These are phyloP conservation scores for Acrocephalus arundinaceus DNA, from an alignment of 2,113 vertebrate genomes.

Conservation along the genomic window DNA sequence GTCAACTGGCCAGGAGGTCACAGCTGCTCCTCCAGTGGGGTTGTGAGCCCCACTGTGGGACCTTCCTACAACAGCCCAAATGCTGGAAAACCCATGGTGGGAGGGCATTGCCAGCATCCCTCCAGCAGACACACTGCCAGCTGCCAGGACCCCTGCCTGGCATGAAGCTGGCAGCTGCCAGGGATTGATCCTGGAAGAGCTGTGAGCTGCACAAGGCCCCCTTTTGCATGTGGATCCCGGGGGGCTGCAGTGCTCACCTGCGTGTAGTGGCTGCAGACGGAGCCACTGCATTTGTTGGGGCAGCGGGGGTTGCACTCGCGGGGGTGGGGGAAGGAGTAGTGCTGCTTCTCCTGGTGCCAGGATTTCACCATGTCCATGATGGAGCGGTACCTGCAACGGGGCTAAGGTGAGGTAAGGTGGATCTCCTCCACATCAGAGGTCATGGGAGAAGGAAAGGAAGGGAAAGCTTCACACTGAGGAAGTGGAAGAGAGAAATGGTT, in stretches of 20 bases:
- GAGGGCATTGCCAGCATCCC: neutral
- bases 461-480: neutral
- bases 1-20: neutral
- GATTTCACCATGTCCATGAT: slow-evolving; percentile 82
- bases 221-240: fast-evolving
- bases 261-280: slow-evolving; percentile 89
- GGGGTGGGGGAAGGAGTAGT: slow-evolving; percentile 79
- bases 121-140: neutral
- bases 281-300: slow-evolving; percentile 79
- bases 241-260: slow-evolving; percentile 72
- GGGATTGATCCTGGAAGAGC: neutral
- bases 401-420: fast-evolving
- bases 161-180: neutral
- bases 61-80: neutral
- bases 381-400: slow-evolving; percentile 74
- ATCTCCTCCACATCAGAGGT: neutral
- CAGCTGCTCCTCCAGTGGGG: neutral
- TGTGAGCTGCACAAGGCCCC: neutral
- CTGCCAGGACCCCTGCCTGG: neutral
- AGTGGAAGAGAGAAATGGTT: neutral
- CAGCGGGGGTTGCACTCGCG: slow-evolving; percentile 72
- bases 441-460: fast-evolving
- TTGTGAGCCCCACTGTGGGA: neutral
- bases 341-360: slow-evolving; percentile 84
- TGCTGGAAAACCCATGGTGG: neutral